Conservation (phyloP, 2,113 vertebrate genomes). For the Ploceus nigricollis region DNA sequence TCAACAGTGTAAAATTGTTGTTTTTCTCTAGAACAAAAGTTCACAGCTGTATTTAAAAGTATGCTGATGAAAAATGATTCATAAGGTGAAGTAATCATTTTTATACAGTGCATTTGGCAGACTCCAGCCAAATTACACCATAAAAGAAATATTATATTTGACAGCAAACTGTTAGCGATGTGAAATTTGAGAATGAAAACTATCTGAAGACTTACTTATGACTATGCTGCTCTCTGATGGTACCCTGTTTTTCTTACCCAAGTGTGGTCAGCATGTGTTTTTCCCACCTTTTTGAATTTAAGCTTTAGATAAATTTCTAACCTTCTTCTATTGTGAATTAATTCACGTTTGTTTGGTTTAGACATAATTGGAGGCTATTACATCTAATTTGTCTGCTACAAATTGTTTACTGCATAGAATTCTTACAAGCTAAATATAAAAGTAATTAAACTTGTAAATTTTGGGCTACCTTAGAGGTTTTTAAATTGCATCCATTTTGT, state of each 20-base stretch:
- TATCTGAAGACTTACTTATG: neutral
- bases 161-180: neutral
- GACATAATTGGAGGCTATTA: neutral
- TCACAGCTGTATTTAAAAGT: slow-evolving; percentile 42
- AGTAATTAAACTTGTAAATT: neutral
- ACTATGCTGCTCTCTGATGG: neutral
- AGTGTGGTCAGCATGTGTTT: neutral
- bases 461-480: neutral
- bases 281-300: neutral
- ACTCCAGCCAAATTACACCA: slow-evolving; percentile 35
- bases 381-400: neutral
- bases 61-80: slow-evolving; percentile 55
- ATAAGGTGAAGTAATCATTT: slow-evolving; percentile 56
- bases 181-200: slow-evolving; percentile 29
- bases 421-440: neutral
- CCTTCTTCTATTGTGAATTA: neutral
- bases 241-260: neutral
- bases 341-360: neutral
- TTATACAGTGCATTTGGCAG: slow-evolving; percentile 36
- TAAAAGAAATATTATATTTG: slow-evolving; percentile 62
- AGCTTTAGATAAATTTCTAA: neutral
- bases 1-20: slow-evolving; percentile 9
- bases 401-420: neutral
- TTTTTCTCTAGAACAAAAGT: slow-evolving; percentile 31
- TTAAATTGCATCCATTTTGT: neutral